These are phyloP conservation scores for Eupelmus urozonus DNA, from an alignment of 2,888 invertebrate genomes.

Conservation along the genomic window DNA sequence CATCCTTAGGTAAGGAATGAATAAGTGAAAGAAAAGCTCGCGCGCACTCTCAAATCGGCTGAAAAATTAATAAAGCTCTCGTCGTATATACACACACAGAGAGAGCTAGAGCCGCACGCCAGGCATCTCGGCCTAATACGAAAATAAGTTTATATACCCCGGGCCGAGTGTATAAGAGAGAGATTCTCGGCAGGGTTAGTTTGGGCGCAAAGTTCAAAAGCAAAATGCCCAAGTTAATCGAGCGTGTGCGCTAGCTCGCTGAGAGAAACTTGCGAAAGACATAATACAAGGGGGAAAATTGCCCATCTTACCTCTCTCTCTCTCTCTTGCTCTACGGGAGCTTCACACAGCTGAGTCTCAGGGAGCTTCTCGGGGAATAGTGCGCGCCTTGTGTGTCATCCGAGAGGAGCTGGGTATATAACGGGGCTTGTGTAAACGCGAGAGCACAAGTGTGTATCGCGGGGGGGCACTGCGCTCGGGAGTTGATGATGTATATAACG, in stretches of 20 bases:
- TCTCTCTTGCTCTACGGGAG: neutral
- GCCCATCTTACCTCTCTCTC: conserved; percentile 34
- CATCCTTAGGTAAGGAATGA: too few relatives aligned
- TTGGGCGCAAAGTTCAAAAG: conserved; percentile 47
- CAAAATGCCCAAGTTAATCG: conserved; percentile 56
- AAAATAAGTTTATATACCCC: conserved; percentile 25
- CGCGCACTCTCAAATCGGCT: conserved; percentile 17
- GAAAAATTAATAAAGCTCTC: conserved; percentile 36
- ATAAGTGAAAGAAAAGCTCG: neutral
- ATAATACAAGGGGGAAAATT: conserved; percentile 50
- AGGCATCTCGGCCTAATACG: neutral
- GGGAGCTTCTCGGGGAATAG: too few relatives aligned
- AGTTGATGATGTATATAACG: too few relatives aligned
- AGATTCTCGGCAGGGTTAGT: conserved; percentile 29
- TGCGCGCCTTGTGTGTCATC: too few relatives aligned
- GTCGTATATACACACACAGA: neutral
- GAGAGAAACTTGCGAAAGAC: conserved; percentile 37
- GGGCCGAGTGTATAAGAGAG: neutral
- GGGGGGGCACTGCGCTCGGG: neutral
- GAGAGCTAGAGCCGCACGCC: neutral
- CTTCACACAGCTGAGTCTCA: neutral
- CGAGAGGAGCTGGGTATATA: too few relatives aligned
- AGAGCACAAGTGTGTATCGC: neutral
- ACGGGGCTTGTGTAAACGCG: neutral
- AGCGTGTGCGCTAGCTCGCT: conserved; percentile 13